Conservation (phyloP, 2,797 vertebrate genomes). For the Ceyx erithaca region DNA sequence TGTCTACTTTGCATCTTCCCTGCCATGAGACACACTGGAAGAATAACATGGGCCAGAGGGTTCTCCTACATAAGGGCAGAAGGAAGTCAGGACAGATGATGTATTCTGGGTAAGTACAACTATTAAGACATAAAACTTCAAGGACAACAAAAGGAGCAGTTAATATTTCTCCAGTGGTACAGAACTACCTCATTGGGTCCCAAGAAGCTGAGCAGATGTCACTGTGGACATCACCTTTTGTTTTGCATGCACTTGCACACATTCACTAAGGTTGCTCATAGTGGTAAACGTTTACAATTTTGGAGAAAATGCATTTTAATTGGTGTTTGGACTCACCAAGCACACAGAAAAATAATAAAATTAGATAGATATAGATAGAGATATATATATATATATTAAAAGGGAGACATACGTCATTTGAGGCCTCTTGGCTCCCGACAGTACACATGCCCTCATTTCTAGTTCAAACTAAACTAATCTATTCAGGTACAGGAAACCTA, state of each 20-base stretch:
- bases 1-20: neutral
- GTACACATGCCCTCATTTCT: constrained; percentile 38
- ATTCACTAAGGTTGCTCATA: neutral
- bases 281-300: neutral
- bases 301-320: neutral
- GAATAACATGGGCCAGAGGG: neutral
- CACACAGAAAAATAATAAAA: neutral
- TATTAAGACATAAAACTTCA: neutral
- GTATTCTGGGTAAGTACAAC: neutral
- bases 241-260: neutral
- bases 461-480: constrained; percentile 54
- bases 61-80: neutral
- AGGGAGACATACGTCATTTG: constrained; percentile 2
- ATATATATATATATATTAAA: neutral
- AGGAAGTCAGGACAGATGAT: neutral
- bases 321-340: neutral
- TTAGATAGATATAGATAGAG: neutral
- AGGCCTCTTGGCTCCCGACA: constrained; percentile 27
- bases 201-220: neutral
- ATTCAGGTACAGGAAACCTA: constrained; percentile 67
- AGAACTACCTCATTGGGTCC: neutral
- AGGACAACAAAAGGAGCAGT: neutral
- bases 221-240: neutral
- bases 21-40: neutral
- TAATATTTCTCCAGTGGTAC: neutral